A percentile compares a stretch with the other conserved stretches of the same genome.
Conservation (phyloP, 2,888 invertebrate species). For the Scaeva pyrastri region DNA sequence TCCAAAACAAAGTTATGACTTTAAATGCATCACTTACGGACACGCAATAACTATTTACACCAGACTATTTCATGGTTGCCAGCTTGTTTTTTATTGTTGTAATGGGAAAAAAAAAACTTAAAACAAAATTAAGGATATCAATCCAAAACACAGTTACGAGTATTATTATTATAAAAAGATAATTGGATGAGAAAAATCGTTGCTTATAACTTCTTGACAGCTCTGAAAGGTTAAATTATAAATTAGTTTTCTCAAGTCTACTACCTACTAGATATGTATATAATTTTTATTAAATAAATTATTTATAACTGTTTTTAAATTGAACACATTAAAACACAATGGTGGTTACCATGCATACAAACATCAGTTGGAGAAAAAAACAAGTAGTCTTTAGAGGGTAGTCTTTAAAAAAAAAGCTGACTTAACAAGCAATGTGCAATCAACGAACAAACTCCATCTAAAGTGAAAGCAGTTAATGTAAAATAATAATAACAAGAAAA, state of each 20-base stretch:
- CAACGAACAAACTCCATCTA: conserved; percentile 41
- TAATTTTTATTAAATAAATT: not conserved
- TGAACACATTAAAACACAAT: not conserved
- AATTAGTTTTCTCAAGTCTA: no score
- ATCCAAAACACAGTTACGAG: no score
- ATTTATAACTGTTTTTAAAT: no score
- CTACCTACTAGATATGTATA: no score
- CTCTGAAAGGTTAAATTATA: no score
- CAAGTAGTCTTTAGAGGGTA: not conserved
- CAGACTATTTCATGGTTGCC: not conserved
- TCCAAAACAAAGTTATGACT: conserved; percentile 7
- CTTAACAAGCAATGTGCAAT: conserved; percentile 53
- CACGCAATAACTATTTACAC: conserved; percentile 1
- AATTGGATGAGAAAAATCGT: no score
- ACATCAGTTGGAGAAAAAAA: conserved; percentile 1
- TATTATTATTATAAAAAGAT: no score
- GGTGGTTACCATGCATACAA: not conserved
- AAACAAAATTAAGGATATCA: no score
- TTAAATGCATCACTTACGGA: not conserved
- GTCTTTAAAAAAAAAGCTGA: not conserved
- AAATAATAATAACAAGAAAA: not conserved
- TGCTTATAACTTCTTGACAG: no score
- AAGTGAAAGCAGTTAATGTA: conserved; percentile 66
- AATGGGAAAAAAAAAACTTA: no score
- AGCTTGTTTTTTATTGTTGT: not conserved